Base-by-base conservation (phyloP, 2,113 vertebrate genomes). In the Thamnaconus septentrionalis region DNA sequence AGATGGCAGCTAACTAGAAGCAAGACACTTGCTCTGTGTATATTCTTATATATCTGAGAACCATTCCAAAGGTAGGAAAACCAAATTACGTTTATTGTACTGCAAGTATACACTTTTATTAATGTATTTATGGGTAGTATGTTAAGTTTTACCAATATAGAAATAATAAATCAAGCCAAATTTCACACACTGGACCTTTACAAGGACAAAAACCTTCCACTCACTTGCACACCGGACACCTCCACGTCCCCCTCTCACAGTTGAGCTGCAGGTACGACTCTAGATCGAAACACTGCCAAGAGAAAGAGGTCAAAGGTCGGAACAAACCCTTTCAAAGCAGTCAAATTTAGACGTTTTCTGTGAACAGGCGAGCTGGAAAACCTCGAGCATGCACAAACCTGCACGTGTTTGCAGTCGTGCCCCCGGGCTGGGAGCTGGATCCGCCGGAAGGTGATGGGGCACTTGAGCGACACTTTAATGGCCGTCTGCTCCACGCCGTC, bases 201-300 rank as follows among this genome's bases (percentile, higher is more conserved):
- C 18, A 31, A 31, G 18, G 8, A n/a, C 18, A 31, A 31, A 31
- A 31, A 31, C 1, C 1, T 41, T 39, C 41, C 18, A 73, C 97
- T 91, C 90, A 99, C 97, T 98, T 99, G 97, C 97, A 99, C 91
- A 99, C 97, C 69, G 97, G 97, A 95, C 97, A 99, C 85, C 96
- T 89, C 97, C 97, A 99, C 61, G 97, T 99, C 86, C 97, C 97
- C 85, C 97, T 91, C 91, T 99, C 97, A 81, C 97, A 99, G 90
- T 99, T 99, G 75, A 99, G 93, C 88, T 99, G 97, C 83, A 99
- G 88, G 82, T 99, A 99, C 3, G 97, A 99, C 90, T 99, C 97
- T 89, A 99, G 88, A 84, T 99, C 97, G 78, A 99, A 99, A 85
- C 97, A 99, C 97, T 99, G 86, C 3, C 67, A 48, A 70, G 40